A percentile compares a stretch with the other conserved stretches of the same genome.
phyloP scores from a whole-genome alignment of 1,140 invertebrate species.

The Drosophila paulistorum region DNA sequence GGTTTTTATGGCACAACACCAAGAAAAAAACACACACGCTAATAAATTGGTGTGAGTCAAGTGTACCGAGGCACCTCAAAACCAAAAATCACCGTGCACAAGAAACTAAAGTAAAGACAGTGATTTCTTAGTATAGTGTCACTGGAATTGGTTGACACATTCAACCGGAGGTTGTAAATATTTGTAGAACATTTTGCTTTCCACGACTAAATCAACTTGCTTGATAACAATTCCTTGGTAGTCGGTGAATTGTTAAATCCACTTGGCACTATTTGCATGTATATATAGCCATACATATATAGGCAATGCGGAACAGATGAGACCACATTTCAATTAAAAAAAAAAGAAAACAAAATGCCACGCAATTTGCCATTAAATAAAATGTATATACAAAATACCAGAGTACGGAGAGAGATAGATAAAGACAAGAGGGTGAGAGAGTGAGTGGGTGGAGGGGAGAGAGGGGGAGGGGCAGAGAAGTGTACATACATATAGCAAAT shows the following conservation, averaged over 20 bases:
- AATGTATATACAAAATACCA: neutral
- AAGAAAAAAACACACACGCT: too few relatives aligned
- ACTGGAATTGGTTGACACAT: neutral
- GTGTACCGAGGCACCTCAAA: neutral
- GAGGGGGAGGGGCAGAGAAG: too few relatives aligned
- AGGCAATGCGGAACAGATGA: neutral
- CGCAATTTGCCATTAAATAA: neutral
- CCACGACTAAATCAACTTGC: too few relatives aligned
- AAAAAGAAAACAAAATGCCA: neutral
- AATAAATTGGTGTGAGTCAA: constrained; percentile 5
- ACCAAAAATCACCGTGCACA: constrained; percentile 6
- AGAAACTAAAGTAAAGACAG: neutral
- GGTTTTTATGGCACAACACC: neutral
- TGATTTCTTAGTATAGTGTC: neutral
- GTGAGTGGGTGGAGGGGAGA: too few relatives aligned
- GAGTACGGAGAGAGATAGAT: neutral
- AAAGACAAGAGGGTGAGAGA: too few relatives aligned
- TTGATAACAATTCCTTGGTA: neutral
- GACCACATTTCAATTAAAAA: neutral
- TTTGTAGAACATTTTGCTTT: neutral
- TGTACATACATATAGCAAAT: neutral
- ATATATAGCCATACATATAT: neutral
- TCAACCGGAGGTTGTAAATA: neutral
- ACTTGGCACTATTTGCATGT: neutral
- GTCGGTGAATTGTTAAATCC: neutral